Conservation (phyloP, 1,140 invertebrate genomes). For the Macrobrachium nipponense region DNA sequence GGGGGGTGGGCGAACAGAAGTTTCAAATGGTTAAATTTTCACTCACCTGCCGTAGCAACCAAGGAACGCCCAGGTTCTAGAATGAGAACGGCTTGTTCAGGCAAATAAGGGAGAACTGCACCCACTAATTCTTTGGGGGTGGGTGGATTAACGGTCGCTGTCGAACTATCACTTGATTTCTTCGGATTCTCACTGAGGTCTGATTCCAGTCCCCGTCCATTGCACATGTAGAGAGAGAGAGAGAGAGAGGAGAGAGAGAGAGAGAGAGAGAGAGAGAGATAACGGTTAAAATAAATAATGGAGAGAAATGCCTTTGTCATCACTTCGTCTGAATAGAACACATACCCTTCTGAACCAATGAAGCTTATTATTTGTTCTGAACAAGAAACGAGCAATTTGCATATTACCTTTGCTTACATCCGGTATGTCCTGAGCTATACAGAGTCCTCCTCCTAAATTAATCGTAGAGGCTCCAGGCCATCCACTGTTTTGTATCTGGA, state of each 20-base stretch:
- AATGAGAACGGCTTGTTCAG: slow-evolving; percentile 7
- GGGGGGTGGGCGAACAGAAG: too few relatives aligned
- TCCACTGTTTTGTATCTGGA: slow-evolving; percentile 26
- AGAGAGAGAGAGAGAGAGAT: neutral
- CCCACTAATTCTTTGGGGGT: slow-evolving; percentile 13
- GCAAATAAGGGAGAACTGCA: slow-evolving; percentile 6
- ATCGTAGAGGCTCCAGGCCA: slow-evolving; percentile 17
- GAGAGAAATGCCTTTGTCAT: too few relatives aligned
- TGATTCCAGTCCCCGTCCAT: neutral
- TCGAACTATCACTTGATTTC: neutral
- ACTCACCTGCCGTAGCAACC: slow-evolving; percentile 37
- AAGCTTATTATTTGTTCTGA: too few relatives aligned
- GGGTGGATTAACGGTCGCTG: neutral
- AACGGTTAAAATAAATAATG: too few relatives aligned
- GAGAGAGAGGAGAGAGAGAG: too few relatives aligned
- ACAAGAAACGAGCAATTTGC: too few relatives aligned
- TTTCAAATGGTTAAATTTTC: too few relatives aligned
- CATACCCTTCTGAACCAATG: too few relatives aligned
- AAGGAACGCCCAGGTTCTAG: slow-evolving; percentile 40
- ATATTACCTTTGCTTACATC: too few relatives aligned
- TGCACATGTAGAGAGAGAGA: neutral
- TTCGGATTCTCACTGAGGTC: neutral
- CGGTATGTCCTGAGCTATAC: neutral
- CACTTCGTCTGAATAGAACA: too few relatives aligned
- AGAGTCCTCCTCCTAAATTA: slow-evolving; percentile 40